These are phyloP conservation scores for Proctacanthus coquilletti DNA, from an alignment of 1,140 invertebrate genomes.

Conservation along the genomic window DNA sequence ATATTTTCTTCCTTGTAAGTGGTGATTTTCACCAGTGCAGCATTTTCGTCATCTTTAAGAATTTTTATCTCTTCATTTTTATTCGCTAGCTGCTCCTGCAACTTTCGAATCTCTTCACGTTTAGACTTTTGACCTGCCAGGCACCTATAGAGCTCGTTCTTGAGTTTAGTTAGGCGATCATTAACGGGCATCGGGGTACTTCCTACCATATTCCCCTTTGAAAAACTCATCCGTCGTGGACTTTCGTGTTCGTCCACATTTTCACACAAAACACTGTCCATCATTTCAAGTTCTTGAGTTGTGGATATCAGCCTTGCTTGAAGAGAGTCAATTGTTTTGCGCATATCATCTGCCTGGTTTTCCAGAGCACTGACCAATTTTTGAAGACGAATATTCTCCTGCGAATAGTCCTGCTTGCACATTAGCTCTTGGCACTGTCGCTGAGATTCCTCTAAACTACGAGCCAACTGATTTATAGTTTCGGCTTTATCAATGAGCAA, in stretches of 20 bases:
- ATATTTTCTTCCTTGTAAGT: constrained; percentile 18
- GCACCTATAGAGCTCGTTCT: constrained; percentile 20
- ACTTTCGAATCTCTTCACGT: constrained; percentile 19
- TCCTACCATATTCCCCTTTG: constrained; percentile 10
- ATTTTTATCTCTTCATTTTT: constrained; percentile 15
- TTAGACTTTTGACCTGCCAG: constrained; percentile 19
- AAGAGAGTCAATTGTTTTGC: constrained; percentile 17
- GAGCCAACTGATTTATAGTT: constrained; percentile 34
- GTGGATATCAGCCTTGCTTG: constrained; percentile 17
- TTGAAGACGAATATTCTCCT: constrained; percentile 13
- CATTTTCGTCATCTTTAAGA: constrained; percentile 20
- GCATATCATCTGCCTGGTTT: constrained; percentile 16
- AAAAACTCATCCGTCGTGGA: constrained; percentile 12
- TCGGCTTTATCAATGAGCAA: constrained; percentile 36
- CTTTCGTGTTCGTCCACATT: constrained; percentile 13
- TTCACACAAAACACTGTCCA: constrained; percentile 24
- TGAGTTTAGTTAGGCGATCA: constrained; percentile 19
- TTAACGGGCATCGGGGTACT: constrained; percentile 19
- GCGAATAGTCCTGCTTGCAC: constrained; percentile 11
- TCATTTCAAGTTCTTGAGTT: constrained; percentile 19
- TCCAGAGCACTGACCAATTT: constrained; percentile 15
- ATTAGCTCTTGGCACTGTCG: constrained; percentile 13
- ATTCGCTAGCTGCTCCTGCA: constrained; percentile 18
- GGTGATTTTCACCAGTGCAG: constrained; percentile 17
- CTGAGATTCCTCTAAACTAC: constrained; percentile 35